Conservation (phyloP, 1,140 invertebrate genomes). For the Lanistes nyassanus region DNA sequence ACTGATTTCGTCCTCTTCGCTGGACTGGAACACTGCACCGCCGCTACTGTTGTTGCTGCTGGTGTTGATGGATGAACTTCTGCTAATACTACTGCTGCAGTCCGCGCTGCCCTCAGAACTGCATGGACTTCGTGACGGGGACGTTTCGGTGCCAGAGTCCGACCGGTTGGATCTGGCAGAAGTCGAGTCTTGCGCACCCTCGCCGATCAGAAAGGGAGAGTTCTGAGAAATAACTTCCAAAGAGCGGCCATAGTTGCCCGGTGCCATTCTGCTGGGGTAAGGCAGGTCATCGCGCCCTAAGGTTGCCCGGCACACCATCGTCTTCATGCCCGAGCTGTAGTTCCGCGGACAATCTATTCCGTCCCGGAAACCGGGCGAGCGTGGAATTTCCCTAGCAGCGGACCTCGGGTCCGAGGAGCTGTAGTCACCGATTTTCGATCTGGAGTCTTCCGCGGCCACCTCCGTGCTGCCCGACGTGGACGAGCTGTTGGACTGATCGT, state of each 20-base stretch:
- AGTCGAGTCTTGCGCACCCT: slow-evolving; percentile 12
- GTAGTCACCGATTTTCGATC: slow-evolving; percentile 12
- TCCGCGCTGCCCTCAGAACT: slow-evolving; percentile 1
- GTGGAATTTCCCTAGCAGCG: neutral
- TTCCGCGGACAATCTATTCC: neutral
- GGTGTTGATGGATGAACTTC: neutral
- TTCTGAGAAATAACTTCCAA: neutral
- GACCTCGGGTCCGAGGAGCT: neutral
- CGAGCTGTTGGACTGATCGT: slow-evolving; percentile 18
- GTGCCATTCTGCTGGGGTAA: neutral
- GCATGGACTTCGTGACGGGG: neutral
- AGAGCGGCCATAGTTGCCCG: too few species aligned
- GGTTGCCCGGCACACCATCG: neutral
- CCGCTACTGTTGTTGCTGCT: neutral
- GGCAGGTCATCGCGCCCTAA: neutral
- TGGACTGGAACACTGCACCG: too few species aligned
- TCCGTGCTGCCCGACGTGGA: neutral
- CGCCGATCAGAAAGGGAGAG: neutral
- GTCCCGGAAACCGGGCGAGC: neutral
- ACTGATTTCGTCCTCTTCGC: neutral
- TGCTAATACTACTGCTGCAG: neutral
- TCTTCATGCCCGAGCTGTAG: neutral
- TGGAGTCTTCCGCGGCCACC: slow-evolving; percentile 21
- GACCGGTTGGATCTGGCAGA: slow-evolving; percentile 4
- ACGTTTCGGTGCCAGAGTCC: slow-evolving; percentile 3